Conservation (phyloP, 2,888 invertebrate species). For the Phanerotoma sp. region DNA sequence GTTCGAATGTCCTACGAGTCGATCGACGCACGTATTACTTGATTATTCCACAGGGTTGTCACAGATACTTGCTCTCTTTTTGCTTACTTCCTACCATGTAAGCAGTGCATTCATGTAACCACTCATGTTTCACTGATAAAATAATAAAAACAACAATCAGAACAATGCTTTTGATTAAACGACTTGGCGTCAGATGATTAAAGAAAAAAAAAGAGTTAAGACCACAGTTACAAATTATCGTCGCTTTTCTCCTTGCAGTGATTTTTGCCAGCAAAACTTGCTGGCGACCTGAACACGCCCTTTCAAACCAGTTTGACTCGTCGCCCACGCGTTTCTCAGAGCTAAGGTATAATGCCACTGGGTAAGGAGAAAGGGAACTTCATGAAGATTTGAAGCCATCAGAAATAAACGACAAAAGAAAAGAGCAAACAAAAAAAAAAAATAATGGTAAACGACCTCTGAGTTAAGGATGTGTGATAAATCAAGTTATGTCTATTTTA, state of each 20-base stretch:
- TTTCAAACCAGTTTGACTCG: slow-evolving; percentile 40
- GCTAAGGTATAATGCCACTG: slow-evolving; percentile 14
- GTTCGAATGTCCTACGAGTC: slow-evolving; percentile 13
- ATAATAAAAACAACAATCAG: background rate
- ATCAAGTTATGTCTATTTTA: too few species aligned
- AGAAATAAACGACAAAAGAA: background rate
- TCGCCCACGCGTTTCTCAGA: slow-evolving; percentile 34
- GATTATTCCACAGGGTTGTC: background rate
- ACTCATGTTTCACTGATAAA: background rate
- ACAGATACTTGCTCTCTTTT: background rate
- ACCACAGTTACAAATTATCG: slow-evolving; percentile 1
- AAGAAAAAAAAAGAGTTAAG: background rate
- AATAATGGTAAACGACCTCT: too few species aligned
- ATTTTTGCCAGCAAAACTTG: background rate
- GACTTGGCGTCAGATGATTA: background rate
- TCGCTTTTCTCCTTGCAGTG: background rate
- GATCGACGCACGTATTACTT: slow-evolving; percentile 14
- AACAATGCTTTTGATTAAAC: background rate
- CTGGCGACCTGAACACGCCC: slow-evolving; percentile 14
- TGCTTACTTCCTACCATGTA: background rate
- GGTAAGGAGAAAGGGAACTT: slow-evolving; percentile 24
- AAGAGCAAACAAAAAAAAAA: too few species aligned
- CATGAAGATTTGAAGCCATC: background rate
- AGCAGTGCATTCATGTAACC: background rate
- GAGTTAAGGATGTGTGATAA: too few species aligned